Percentiles rank a stretch among this genome's conserved stretches.
Conservation (phyloP, 1,140 invertebrate genomes). For the Philopotamus ludificatus region DNA sequence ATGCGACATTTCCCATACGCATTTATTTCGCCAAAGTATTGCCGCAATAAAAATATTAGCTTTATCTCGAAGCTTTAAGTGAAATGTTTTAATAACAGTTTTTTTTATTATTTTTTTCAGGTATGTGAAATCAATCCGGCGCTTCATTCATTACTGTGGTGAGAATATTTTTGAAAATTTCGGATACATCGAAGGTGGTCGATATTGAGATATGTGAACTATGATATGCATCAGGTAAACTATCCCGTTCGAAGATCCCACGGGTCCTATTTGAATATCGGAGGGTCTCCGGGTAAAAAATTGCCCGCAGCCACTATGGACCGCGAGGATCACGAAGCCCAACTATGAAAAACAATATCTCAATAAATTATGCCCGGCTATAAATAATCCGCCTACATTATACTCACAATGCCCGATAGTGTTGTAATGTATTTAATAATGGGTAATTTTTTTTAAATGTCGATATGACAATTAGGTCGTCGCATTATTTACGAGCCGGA, state of each 20-base stretch:
- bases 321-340: constrained; percentile 25
- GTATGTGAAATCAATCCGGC: background rate
- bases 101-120: background rate
- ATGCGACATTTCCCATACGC: constrained; percentile 5
- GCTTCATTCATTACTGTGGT: background rate
- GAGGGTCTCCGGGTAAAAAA: constrained; percentile 12
- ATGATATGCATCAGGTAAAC: constrained; percentile 1
- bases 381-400: constrained; percentile 38
- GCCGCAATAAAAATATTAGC: no score
- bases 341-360: constrained; percentile 42
- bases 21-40: no score
- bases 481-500: no score
- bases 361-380: constrained; percentile 41
- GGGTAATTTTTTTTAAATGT: no score
- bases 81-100: background rate
- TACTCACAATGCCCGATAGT: constrained; percentile 32
- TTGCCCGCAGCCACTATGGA: constrained; percentile 33
- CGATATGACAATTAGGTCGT: no score
- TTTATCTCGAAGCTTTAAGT: no score
- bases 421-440: no score
- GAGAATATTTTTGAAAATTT: background rate
- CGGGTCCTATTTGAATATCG: background rate
- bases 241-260: constrained; percentile 13
- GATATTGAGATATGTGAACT: constrained; percentile 1
- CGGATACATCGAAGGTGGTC: no score